Evolutionary conservation across 2,797 vertebrate species (phyloP).

Genomic region (Channa striata): DNA sequence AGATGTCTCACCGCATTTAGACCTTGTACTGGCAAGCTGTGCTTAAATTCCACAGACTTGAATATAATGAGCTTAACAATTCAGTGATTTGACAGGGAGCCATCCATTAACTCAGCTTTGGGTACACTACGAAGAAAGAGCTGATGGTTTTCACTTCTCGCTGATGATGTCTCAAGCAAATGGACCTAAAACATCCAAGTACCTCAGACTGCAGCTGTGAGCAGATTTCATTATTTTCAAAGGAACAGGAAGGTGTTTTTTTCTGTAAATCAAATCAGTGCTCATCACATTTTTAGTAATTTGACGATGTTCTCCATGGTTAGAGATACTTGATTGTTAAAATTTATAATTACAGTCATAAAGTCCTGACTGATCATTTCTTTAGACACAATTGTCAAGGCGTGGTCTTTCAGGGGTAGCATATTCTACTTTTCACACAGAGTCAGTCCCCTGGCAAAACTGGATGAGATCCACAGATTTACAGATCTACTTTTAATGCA

Average conservation of each 20-base stretch:
- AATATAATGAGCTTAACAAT: slow-evolving; percentile 47
- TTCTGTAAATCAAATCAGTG: too few species aligned
- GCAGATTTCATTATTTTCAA: not conserved
- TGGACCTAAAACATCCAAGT: slow-evolving; percentile 9
- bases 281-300: not conserved
- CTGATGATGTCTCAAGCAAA: slow-evolving; percentile 22
- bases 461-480: not conserved
- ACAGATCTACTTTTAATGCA: not conserved
- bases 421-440: too few species aligned
- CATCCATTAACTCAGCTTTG: slow-evolving; percentile 29
- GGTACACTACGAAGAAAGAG: slow-evolving; percentile 11
- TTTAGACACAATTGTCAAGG: not conserved
- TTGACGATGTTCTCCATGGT: too few species aligned
- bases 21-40: slow-evolving; percentile 41
- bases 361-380: too few species aligned
- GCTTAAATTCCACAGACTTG: slow-evolving; percentile 58
- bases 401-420: not conserved
- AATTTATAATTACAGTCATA: too few species aligned
- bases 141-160: not conserved
- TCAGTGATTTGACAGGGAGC: slow-evolving; percentile 47
- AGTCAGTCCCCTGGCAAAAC: too few species aligned
- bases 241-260: too few species aligned
- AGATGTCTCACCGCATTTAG: slow-evolving; percentile 72
- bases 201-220: not conserved
- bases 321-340: not conserved